Evolutionary conservation across 2,888 invertebrate genomes (phyloP).

Genomic region (Eristalinus aeneus): DNA sequence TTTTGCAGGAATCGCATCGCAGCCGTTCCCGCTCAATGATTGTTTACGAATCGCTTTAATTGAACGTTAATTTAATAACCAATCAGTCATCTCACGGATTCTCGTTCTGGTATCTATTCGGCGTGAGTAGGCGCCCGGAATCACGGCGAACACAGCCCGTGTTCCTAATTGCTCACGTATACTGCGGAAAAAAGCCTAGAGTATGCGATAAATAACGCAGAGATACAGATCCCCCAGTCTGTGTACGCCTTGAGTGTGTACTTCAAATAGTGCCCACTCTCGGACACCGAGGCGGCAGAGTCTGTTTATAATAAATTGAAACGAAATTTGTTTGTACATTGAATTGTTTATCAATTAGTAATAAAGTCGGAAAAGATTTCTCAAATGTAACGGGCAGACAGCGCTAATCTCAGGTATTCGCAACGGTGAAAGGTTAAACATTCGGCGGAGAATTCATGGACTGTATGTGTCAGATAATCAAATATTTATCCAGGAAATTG

Average conservation of each 20-base stretch:
- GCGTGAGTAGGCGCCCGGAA: neutral
- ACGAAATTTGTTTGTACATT: constrained; percentile 52
- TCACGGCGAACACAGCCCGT: neutral
- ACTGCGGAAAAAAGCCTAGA: neutral
- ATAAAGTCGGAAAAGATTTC: constrained; percentile 51
- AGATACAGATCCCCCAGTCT: neutral
- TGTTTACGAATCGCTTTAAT: constrained; percentile 37
- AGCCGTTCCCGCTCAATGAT: neutral
- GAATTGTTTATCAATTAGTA: constrained; percentile 58
- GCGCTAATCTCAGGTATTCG: constrained; percentile 50
- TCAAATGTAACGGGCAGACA: constrained; percentile 27
- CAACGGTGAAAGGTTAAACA: constrained; percentile 29
- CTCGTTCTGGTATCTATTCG: neutral
- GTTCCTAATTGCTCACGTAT: neutral
- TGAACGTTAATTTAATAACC: constrained; percentile 29
- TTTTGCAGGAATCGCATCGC: neutral
- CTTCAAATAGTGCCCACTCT: neutral
- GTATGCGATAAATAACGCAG: neutral
- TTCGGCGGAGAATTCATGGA: constrained; percentile 40
- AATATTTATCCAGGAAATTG: neutral
- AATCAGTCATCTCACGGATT: constrained; percentile 29
- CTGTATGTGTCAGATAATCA: neutral
- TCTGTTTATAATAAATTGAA: constrained; percentile 63
- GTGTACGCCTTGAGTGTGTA: neutral
- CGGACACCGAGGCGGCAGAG: neutral